Evolutionary conservation across 2,113 vertebrate genomes (phyloP), one percentile per base, ranked within the genome.

Genomic region (Motacilla alba): DNA sequence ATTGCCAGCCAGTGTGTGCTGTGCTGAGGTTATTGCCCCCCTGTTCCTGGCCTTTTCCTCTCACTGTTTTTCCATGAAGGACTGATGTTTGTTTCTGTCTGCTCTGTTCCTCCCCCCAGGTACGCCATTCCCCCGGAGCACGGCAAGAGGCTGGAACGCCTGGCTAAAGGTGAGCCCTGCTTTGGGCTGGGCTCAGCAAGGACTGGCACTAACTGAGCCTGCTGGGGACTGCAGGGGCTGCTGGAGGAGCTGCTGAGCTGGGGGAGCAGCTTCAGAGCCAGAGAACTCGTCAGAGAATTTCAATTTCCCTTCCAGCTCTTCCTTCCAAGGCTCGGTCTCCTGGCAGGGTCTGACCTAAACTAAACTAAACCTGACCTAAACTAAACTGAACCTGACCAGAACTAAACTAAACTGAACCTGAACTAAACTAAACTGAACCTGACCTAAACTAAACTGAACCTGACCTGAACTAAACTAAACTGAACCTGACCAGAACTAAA

Each of bases 51-150:
- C 5, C 3, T 3, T 5, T 47, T 35, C 28, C 55, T 30, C 9
- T 14, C 10, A 0, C 8, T 68, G 6, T 23, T 90, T 35, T 33
- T 7, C 1, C 6, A 1, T 18, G 7, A 1, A 2, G 8, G 3
- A 6, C 2, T 35, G 46, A 15, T 17, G 2, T 37, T 46, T 13
- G 0, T 37, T 23, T 58, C 4, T 60, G 56, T 23, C 21, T 35
- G n/a, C 12, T 59, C 10, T 56, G n/a, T 27, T 35, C 1, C 39
- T 67, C 95, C 91, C 24, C 47, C 22, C 87, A 99, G 99, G 99
- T 99, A 99, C 3, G 97, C 98, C 27, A 97, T 99, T 21, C 99
- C 99, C 8, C 99, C 99, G 1, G 99, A 99, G 52, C 99, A 99
- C 1, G 99, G 99, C 93, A 99, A 99, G 96, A 97, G 99, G 53